Evolutionary conservation across 2,888 invertebrate genomes (phyloP), one percentile per base, ranked within the genome.

Genomic region (Galerucella calmariensis): DNA sequence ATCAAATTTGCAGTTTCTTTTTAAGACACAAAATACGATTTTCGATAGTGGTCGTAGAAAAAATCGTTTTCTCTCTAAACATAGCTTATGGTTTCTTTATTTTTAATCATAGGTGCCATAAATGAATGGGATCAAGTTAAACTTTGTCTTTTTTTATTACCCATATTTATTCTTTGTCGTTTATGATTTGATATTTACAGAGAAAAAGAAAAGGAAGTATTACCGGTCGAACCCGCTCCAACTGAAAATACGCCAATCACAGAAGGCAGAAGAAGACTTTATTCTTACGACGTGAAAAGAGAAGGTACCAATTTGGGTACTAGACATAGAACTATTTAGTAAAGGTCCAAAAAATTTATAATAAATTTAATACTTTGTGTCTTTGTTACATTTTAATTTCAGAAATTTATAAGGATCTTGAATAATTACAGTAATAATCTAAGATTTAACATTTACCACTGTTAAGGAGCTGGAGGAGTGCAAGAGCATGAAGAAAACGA

Each of bases 291-390:
- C 76, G 81, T 79, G 73, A 78, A 77, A 74, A 77, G 82, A 75
- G 80, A 82, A 71, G 73, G 79, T 69, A 74, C 80, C 20, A 77
- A 78, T 35, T 76, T 79, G 24, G 77, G 74, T 48, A 59, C 79
- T 53, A 83, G 86, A 75, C 85, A 87, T 76, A 86, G 85, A 79
- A 87, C 87, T 48, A 86, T 87, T 85, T 86, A 85, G 80, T 81
- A n/a, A 73, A 63, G 20, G 65, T 59, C 65, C 24, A 46, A 69
- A 61, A 9, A 41, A 41, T 41, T 8, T 1, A 41, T 0, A 41
- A 41, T 9, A 41, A 41, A 8, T 41, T 9, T 1, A 35, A 41
- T 41, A 41, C 8, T 41, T 41, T 41, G 8, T 41, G 35, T 41
- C 35, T 41, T 14, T 27, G 41, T 62, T 56, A 2, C 56, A 11